Percentiles rank a stretch among this genome's conserved stretches.
Evolutionary conservation across 37 sponge, comb jelly and placozoan genomes (phyloP).

Genomic region (Theonella swinhoei): DNA sequence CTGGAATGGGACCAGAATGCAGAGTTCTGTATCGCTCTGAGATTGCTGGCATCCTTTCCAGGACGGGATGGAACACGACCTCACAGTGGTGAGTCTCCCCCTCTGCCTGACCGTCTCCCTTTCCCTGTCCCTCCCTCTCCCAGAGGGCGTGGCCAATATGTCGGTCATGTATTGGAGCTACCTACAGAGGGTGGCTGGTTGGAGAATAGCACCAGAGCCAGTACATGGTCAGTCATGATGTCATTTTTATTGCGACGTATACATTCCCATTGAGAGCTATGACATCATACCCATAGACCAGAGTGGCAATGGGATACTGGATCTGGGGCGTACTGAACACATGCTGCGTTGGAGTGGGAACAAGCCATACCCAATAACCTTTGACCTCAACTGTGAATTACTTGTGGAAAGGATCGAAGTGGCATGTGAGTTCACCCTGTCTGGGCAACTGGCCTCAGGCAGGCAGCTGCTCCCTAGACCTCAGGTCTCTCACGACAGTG

Average conservation of each 20-base stretch:
- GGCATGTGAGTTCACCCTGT: constrained; percentile 12
- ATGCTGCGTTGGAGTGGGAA: constrained; percentile 42
- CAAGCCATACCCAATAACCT: constrained; percentile 5
- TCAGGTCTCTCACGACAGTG: no score
- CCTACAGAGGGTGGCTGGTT: background rate
- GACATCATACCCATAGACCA: no score
- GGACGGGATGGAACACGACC: background rate
- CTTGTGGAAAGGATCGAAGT: constrained; percentile 25
- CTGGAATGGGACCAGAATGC: background rate
- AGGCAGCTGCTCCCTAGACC: no score
- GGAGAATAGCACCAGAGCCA: background rate
- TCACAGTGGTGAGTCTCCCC: background rate
- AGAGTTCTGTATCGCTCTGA: background rate
- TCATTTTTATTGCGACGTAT: background rate
- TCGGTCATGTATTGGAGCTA: background rate
- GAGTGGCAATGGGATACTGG: background rate
- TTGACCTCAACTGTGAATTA: constrained; percentile 16
- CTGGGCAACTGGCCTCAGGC: no score
- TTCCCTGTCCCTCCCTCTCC: background rate
- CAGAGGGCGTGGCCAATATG: background rate
- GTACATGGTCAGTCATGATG: background rate
- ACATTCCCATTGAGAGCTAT: background rate
- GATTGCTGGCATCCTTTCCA: background rate
- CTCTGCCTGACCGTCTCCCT: background rate
- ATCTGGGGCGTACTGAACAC: background rate